Evolutionary conservation across 2,113 vertebrate genomes (phyloP).

Genomic region (Trogon surrucura): DNA sequence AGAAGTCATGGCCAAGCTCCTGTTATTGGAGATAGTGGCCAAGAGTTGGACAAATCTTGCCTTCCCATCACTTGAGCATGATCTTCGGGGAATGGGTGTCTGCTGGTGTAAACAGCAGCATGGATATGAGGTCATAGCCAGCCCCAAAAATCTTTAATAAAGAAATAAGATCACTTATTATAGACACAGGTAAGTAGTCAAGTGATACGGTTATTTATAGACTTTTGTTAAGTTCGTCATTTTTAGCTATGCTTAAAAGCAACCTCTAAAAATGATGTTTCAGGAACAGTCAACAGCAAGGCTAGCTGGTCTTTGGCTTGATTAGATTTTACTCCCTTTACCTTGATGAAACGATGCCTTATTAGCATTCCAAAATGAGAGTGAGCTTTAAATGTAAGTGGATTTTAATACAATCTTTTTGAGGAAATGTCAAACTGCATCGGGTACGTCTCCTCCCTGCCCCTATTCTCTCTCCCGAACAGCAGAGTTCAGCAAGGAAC

Average conservation of each 20-base stretch:
- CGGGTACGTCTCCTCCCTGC: constrained; percentile 15
- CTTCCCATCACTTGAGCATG: neutral
- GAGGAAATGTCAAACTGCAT: constrained; percentile 74
- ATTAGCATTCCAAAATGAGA: constrained; percentile 77
- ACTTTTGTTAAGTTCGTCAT: constrained; percentile 64
- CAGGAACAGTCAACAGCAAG: constrained; percentile 48
- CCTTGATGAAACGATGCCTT: constrained; percentile 72
- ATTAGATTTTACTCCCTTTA: constrained; percentile 73
- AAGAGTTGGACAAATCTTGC: neutral
- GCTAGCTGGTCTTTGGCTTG: constrained; percentile 45
- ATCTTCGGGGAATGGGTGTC: neutral
- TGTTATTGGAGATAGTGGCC: neutral
- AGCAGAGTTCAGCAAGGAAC: constrained; percentile 71
- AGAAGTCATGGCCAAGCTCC: neutral
- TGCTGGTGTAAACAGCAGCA: neutral
- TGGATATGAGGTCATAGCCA: constrained; percentile 10
- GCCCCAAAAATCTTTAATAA: neutral
- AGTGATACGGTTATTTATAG: constrained; percentile 53
- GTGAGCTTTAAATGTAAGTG: constrained; percentile 71
- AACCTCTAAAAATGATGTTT: constrained; percentile 60
- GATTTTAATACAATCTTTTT: constrained; percentile 77
- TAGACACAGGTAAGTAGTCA: constrained; percentile 34
- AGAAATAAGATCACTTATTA: constrained; percentile 19
- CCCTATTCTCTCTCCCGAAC: neutral
- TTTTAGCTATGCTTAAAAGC: constrained; percentile 61